These are phyloP conservation scores for Psilopsiagon aurifrons DNA, from an alignment of 2,113 vertebrate genomes.

Conservation along the genomic window DNA sequence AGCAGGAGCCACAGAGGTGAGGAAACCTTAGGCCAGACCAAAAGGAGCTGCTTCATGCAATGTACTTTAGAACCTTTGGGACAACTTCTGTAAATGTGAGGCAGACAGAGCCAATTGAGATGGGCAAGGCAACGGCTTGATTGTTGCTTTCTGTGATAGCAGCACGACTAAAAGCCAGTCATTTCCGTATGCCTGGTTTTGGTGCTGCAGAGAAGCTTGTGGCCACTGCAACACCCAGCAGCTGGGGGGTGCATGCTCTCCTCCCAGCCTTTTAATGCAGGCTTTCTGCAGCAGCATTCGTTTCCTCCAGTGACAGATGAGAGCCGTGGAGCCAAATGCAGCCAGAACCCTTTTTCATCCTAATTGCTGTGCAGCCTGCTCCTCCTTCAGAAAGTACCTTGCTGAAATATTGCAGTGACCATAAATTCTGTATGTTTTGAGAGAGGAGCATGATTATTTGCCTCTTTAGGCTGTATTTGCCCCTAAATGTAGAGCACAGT, in stretches of 20 bases:
- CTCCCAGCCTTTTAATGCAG: background rate
- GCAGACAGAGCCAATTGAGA: no score
- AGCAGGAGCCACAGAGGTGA: background rate
- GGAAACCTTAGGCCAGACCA: background rate
- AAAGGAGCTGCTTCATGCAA: background rate
- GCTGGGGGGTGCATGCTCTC: background rate
- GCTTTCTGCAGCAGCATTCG: background rate
- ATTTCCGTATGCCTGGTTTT: background rate
- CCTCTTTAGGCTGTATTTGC: background rate
- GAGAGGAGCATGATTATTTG: background rate
- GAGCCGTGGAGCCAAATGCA: background rate
- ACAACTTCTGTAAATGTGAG: background rate
- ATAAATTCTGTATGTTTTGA: background rate
- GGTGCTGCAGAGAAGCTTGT: background rate
- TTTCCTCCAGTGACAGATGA: background rate
- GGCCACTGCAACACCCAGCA: background rate
- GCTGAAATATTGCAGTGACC: slow-evolving; percentile 22
- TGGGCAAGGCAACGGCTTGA: background rate
- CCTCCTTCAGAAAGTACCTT: background rate
- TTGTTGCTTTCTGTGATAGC: background rate
- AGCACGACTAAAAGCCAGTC: background rate
- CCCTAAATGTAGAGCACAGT: background rate
- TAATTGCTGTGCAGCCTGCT: background rate
- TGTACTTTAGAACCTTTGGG: rapidly evolving
- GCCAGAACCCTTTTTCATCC: background rate